Evolutionary conservation across 2,888 invertebrate genomes (phyloP).

Genomic region (Cataglyphis cursor): DNA sequence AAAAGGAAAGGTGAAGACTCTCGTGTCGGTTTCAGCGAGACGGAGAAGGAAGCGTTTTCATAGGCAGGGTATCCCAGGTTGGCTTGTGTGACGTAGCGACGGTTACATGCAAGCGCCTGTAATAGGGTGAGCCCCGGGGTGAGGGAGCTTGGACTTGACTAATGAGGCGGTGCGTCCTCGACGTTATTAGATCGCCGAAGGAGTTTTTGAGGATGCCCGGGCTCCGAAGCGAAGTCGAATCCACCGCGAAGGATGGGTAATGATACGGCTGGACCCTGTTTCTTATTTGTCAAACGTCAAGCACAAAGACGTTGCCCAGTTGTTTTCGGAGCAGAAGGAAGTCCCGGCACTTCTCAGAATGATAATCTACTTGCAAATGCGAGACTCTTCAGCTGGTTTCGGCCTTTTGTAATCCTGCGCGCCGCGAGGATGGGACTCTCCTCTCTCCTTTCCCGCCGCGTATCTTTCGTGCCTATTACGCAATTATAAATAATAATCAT

Average conservation of each 20-base stretch:
- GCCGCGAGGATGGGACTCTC: conserved; percentile 26
- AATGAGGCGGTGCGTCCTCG: conserved; percentile 86
- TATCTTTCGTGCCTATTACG: conserved; percentile 67
- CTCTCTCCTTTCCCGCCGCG: conserved; percentile 23
- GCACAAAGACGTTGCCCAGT: conserved; percentile 82
- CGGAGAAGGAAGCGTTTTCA: conserved; percentile 51
- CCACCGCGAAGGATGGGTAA: conserved; percentile 86
- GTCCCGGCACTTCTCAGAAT: conserved; percentile 78
- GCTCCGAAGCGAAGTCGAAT: conserved; percentile 78
- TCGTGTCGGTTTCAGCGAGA: conserved; percentile 52
- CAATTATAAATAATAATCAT: conserved; percentile 77
- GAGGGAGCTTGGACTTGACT: conserved; percentile 84
- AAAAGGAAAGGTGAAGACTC: conserved; percentile 32
- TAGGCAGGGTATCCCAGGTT: conserved; percentile 65
- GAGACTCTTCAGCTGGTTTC: conserved; percentile 52
- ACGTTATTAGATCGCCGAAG: conserved; percentile 86
- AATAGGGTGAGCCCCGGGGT: conserved; percentile 77
- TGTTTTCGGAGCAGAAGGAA: conserved; percentile 81
- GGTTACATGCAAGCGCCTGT: conserved; percentile 78
- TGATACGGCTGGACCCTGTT: conserved; percentile 86
- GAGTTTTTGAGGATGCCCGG: conserved; percentile 84
- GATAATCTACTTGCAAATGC: conserved; percentile 81
- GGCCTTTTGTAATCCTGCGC: conserved; percentile 58
- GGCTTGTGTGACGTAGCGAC: conserved; percentile 72
- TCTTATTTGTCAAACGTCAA: conserved; percentile 87